Evolutionary conservation across 2,113 vertebrate species (phyloP).

Genomic region (Todiramphus saurophagus): DNA sequence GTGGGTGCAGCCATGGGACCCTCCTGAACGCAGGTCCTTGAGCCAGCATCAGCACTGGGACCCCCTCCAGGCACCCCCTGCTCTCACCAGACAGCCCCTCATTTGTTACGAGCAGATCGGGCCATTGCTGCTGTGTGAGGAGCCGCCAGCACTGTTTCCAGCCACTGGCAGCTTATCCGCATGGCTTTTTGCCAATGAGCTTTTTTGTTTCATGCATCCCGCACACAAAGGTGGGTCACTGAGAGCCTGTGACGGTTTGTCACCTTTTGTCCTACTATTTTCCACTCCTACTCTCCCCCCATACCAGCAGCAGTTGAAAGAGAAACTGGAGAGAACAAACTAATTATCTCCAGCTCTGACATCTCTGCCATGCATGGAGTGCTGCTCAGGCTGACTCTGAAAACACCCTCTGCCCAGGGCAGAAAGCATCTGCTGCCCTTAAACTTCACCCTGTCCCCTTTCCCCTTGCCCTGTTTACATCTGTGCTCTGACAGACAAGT

Average conservation of each 20-base stretch:
- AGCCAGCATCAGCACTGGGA: not conserved
- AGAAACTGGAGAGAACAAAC: not conserved
- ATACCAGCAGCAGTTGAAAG: not conserved
- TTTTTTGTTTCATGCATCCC: not conserved
- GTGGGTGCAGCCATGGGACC: fast-evolving
- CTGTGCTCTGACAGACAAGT: not conserved
- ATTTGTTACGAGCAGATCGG: fast-evolving
- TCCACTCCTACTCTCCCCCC: not conserved
- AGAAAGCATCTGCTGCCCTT: not conserved
- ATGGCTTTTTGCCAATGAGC: not conserved
- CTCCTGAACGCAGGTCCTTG: not conserved
- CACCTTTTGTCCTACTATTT: not conserved
- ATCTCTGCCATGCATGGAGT: not conserved
- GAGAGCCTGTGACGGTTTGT: not conserved
- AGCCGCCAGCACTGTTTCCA: not conserved
- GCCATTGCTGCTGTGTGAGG: not conserved
- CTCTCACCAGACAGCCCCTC: not conserved
- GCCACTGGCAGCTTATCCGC: not conserved
- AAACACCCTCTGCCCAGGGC: not conserved
- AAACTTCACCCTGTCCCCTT: not conserved
- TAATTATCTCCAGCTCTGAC: not conserved
- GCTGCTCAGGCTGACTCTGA: fast-evolving
- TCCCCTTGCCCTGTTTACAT: not conserved
- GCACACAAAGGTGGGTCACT: fast-evolving
- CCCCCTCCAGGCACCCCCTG: not conserved